These are phyloP conservation scores for Pangasius sanitwongsei DNA, from an alignment of 2,797 vertebrate genomes.

Conservation along the genomic window DNA sequence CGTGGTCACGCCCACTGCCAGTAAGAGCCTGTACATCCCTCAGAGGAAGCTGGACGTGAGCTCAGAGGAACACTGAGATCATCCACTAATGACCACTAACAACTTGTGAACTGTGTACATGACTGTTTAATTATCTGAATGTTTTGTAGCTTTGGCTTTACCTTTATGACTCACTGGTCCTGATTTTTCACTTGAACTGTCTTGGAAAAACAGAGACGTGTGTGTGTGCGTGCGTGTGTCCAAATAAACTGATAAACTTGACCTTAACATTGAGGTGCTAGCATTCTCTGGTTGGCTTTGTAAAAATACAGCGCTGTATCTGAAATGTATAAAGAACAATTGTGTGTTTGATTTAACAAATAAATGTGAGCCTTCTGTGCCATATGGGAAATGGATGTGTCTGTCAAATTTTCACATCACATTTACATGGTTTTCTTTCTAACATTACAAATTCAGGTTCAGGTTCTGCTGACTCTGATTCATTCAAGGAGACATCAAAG, in stretches of 20 bases:
- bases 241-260: neutral
- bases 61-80: constrained; percentile 71
- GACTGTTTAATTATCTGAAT: constrained; percentile 14
- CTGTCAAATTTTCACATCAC: neutral
- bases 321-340: neutral
- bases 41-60: constrained; percentile 89
- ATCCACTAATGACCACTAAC: constrained; percentile 8
- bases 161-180: constrained; percentile 12
- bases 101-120: neutral
- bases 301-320: neutral
- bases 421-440: neutral
- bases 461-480: neutral
- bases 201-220: neutral
- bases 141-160: constrained; percentile 43
- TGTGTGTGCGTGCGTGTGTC: neutral
- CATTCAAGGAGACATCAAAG: neutral
- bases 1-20: constrained; percentile 67
- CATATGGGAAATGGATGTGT: neutral
- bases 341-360: constrained; percentile 2
- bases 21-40: constrained; percentile 78
- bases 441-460: no score
- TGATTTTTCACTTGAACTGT: neutral
- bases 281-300: neutral
- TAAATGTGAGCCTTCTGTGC: constrained; percentile 3
- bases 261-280: neutral